Percentiles rank a stretch among this genome's conserved stretches.
Evolutionary conservation across 2,888 invertebrate species (phyloP).

Genomic region (Nymphalis c-album): DNA sequence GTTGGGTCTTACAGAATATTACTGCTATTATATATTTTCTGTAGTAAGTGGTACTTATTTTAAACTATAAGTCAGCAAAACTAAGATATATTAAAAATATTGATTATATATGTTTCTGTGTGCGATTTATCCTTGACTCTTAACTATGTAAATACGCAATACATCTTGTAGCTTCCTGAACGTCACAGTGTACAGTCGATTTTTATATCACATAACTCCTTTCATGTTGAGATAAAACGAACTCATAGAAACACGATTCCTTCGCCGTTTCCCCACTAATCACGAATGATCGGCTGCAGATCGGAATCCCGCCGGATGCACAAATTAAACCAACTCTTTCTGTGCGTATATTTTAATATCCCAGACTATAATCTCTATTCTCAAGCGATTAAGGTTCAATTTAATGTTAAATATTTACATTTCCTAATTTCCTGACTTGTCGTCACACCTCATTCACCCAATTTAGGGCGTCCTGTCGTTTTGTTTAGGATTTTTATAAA

Average conservation of each 20-base stretch:
- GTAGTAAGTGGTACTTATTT: too few species aligned
- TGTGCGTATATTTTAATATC: slow-evolving; percentile 14
- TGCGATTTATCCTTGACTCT: not conserved
- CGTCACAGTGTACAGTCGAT: not conserved
- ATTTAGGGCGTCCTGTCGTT: slow-evolving; percentile 51
- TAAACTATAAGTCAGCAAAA: too few species aligned
- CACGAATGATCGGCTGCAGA: slow-evolving; percentile 46
- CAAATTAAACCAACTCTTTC: slow-evolving; percentile 47
- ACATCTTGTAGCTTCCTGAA: not conserved
- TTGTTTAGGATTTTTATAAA: slow-evolving; percentile 40
- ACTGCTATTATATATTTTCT: too few species aligned
- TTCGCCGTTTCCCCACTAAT: slow-evolving; percentile 36
- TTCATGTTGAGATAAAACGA: slow-evolving; percentile 37
- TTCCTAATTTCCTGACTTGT: slow-evolving; percentile 66
- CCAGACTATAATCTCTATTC: slow-evolving; percentile 29
- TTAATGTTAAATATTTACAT: slow-evolving; percentile 50
- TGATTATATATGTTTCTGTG: too few species aligned
- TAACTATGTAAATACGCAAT: not conserved
- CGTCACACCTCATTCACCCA: slow-evolving; percentile 56
- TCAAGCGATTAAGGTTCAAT: slow-evolving; percentile 32
- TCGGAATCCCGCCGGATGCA: slow-evolving; percentile 47
- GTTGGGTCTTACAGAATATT: too few species aligned
- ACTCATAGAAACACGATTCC: slow-evolving; percentile 36
- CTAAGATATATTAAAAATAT: too few species aligned
- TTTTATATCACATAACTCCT: slow-evolving; percentile 11